Evolutionary conservation across 2,113 vertebrate genomes (phyloP).

Genomic region (Dicaeum eximium): DNA sequence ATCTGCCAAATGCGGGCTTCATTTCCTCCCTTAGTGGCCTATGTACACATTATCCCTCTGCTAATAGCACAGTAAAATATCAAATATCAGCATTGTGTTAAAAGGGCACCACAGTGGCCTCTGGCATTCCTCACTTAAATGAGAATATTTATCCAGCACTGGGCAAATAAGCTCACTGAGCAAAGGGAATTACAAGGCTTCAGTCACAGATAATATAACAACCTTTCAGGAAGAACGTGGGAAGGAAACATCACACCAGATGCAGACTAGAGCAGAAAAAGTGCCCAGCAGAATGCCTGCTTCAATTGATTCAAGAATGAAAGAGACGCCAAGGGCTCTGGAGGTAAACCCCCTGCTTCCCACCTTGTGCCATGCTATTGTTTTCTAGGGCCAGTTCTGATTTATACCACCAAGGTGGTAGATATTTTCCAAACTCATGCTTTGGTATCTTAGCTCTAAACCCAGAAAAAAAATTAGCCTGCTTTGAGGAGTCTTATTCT

Average conservation of each 20-base stretch:
- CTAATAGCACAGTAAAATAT: conserved; percentile 23
- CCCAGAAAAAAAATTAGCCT: neutral
- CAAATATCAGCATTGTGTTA: neutral
- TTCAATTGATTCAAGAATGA: neutral
- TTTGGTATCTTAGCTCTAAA: neutral
- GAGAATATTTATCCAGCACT: neutral
- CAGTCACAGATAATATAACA: neutral
- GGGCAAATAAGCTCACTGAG: neutral
- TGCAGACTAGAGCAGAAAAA: neutral
- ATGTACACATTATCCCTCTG: neutral
- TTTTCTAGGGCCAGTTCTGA: neutral
- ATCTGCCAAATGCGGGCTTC: neutral
- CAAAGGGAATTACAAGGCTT: neutral
- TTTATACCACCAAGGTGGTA: neutral
- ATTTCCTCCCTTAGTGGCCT: neutral
- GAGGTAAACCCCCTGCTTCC: neutral
- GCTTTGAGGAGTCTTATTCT: neutral
- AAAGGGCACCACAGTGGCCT: neutral
- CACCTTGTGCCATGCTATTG: neutral
- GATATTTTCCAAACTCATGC: neutral
- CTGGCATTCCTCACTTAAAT: conserved; percentile 7
- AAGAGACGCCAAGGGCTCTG: neutral
- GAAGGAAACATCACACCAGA: neutral
- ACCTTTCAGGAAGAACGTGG: neutral
- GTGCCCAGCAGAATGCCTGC: neutral